Base-by-base conservation (phyloP, 1,140 invertebrate genomes). In the Drosophila prosaltans region DNA sequence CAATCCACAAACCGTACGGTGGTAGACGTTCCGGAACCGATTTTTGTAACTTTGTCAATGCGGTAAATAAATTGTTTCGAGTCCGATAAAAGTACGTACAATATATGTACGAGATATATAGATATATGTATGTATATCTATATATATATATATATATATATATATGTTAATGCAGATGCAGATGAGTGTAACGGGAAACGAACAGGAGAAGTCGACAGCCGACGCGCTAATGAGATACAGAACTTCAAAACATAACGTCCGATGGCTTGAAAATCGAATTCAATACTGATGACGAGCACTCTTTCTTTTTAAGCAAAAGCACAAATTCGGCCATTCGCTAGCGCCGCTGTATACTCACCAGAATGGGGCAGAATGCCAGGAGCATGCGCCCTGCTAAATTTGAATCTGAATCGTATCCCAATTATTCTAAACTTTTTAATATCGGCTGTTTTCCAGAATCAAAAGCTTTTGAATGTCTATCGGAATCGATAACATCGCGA, bases 261-360 rank as follows among this genome's bases (percentile, higher is more conserved):
- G 80, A 71, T 89, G 61, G 66, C 57, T 80, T 74, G 80, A 76
- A 72, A 83, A 80, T 78, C 71, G 66, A 74, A 89, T 78, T 83
- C 80, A 89, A 88, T 84, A 83, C 81, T 84, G 80, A 80, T 68
- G 68, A 76, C 51, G 54, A 72, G 65, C 41, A 51, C 39, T 48
- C 30, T 30, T 74, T 74, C 43, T 55, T 45, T 54, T 60, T 24
- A 60, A 41, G 58, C 24, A 60, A 59, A 61, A 43, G 65, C 26
- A 66, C 54, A 59, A 58, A 11, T 16, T 8, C 59, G 40, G 32
- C 3, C 32, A 36, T 36, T 36, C 6, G 32, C 32, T 36, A 36
- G 32, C 32, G 6, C 32, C 32, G 32, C 32, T 51, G 28, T 24
- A 72, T 39, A 69, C 60, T 72, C 58, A 51, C 8, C 21, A 24